A percentile compares a stretch with the other conserved stretches of the same genome.
Conservation (phyloP, 2,797 vertebrate species). For the Lacerta viridis region DNA sequence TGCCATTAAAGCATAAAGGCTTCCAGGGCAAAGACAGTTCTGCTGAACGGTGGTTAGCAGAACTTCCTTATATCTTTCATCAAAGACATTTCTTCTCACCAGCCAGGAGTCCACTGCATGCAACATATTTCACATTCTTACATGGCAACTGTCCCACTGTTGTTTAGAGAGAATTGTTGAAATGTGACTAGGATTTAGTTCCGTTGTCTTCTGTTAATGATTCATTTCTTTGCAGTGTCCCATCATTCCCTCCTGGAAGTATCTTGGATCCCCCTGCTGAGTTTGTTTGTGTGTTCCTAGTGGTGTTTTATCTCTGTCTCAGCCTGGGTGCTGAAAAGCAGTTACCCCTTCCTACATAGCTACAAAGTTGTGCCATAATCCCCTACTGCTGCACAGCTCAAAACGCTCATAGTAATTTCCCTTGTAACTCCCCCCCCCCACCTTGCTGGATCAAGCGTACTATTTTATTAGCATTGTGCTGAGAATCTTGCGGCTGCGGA, state of each 20-base stretch:
- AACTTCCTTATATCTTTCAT: not conserved
- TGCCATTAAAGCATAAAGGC: not conserved
- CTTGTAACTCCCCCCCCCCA: conserved; percentile 12
- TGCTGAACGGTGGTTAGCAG: not conserved
- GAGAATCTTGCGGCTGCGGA: conserved; percentile 5
- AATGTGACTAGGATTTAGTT: conserved; percentile 14
- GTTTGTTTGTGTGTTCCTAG: conserved; percentile 32
- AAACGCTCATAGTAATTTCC: conserved; percentile 32
- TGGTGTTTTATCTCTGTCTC: conserved; percentile 27
- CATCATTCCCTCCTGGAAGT: conserved; percentile 19
- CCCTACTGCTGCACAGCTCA: conserved; percentile 23
- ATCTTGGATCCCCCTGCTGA: conserved; percentile 26
- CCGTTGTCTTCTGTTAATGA: conserved; percentile 12
- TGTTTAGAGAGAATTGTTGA: conserved; percentile 2
- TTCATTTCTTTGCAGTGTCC: conserved; percentile 34
- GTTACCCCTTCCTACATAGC: conserved; percentile 33
- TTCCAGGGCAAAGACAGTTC: not conserved
- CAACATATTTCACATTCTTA: not conserved
- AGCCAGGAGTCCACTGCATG: not conserved
- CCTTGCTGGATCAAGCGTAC: conserved; percentile 30
- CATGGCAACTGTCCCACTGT: not conserved
- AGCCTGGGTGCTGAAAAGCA: conserved; percentile 42
- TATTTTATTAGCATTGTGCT: conserved; percentile 34
- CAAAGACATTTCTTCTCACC: not conserved
- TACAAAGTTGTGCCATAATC: conserved; percentile 39